Evolutionary conservation across 2,888 invertebrate genomes (phyloP).

Genomic region (Hirtodrosophila confusa): DNA sequence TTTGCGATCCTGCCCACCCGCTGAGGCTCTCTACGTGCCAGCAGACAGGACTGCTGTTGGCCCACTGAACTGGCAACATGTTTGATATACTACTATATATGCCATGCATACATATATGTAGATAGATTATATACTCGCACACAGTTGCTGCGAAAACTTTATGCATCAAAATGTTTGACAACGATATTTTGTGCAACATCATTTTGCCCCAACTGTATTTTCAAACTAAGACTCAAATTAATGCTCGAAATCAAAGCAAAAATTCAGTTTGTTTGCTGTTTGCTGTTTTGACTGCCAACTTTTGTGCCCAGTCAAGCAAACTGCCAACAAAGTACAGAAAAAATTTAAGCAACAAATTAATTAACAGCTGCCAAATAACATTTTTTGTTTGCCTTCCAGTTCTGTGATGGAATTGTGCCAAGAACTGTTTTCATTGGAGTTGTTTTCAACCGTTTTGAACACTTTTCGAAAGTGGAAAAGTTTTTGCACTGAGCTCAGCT

Average conservation of each 20-base stretch:
- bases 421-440: constrained; percentile 3
- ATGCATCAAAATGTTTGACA: constrained; percentile 37
- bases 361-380: constrained; percentile 31
- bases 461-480: constrained; percentile 15
- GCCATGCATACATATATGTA: background rate
- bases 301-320: constrained; percentile 7
- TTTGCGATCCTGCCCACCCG: constrained; percentile 38
- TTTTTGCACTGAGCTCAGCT: constrained; percentile 11
- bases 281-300: constrained; percentile 13
- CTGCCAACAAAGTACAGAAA: background rate
- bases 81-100: no score
- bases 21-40: constrained; percentile 19
- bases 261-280: constrained; percentile 11
- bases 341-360: constrained; percentile 27
- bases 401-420: constrained; percentile 3
- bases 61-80: constrained; percentile 10
- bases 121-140: background rate
- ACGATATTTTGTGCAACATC: constrained; percentile 17
- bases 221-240: constrained; percentile 30
- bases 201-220: constrained; percentile 4
- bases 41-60: constrained; percentile 21
- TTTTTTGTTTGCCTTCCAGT: background rate
- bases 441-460: background rate
- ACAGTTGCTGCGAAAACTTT: constrained; percentile 29
- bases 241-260: constrained; percentile 19